Conservation (phyloP, 2,888 invertebrate genomes). For the Diabrotica balteata region DNA sequence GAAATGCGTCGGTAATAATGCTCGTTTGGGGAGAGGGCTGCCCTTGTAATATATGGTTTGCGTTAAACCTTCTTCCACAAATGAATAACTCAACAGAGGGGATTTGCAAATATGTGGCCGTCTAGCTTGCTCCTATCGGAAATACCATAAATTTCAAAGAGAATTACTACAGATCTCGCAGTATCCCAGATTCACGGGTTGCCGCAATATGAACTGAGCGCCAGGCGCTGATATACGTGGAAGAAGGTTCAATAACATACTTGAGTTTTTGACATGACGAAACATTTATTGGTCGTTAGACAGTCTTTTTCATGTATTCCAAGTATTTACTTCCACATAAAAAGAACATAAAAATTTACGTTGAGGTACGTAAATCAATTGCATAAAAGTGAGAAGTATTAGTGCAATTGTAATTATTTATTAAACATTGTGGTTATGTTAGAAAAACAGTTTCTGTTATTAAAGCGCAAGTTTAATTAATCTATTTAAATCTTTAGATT, state of each 20-base stretch:
- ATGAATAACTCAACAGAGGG: conserved; percentile 27
- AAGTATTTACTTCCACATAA: too few relatives aligned
- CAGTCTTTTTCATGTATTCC: too few relatives aligned
- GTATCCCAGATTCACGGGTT: conserved; percentile 24
- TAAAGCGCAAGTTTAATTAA: too few relatives aligned
- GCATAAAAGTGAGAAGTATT: too few relatives aligned
- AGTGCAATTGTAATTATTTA: too few relatives aligned
- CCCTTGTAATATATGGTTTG: conserved; percentile 14
- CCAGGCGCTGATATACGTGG: too few relatives aligned
- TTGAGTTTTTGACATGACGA: not conserved
- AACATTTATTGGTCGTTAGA: not conserved
- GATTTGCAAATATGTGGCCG: conserved; percentile 28
- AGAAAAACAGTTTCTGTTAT: too few relatives aligned
- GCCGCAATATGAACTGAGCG: conserved; percentile 22
- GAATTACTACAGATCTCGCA: conserved; percentile 16
- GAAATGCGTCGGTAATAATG: conserved; percentile 20
- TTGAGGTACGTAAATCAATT: too few relatives aligned
- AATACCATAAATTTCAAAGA: conserved; percentile 30
- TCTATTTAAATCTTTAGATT: too few relatives aligned
- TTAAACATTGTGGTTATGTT: too few relatives aligned
- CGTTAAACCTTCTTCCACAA: conserved; percentile 30
- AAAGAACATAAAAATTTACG: too few relatives aligned
- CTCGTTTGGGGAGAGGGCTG: conserved; percentile 10
- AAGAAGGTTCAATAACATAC: conserved; percentile 1
- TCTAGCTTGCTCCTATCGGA: conserved; percentile 28